Conservation (phyloP, 1,140 invertebrate genomes). For the Caerostris darwini region DNA sequence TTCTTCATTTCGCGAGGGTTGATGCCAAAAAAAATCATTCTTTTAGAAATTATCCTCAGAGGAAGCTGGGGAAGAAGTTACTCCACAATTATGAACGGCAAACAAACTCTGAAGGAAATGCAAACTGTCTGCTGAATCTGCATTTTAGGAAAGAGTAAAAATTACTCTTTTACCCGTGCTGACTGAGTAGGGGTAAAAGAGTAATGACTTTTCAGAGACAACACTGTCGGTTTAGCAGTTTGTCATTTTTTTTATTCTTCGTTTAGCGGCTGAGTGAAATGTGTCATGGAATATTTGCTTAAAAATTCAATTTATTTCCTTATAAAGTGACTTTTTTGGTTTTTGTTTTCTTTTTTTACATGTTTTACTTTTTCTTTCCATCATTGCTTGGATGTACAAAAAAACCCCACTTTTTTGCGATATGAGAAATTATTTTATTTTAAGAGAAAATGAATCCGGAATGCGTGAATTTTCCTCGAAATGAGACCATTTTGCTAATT, state of each 20-base stretch:
- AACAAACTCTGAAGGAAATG: background rate
- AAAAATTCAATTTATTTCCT: constrained; percentile 43
- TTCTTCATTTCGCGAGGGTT: background rate
- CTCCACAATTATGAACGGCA: constrained; percentile 30
- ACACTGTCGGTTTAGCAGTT: background rate
- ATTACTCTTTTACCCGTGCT: background rate
- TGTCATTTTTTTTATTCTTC: background rate
- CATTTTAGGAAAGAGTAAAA: constrained; percentile 3
- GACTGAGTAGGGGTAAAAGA: constrained; percentile 9
- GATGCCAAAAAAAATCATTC: background rate
- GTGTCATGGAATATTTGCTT: constrained; percentile 39
- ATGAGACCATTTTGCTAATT: too few species aligned
- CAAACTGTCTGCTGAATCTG: constrained; percentile 15
- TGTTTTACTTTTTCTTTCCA: too few species aligned
- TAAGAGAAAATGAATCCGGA: too few species aligned
- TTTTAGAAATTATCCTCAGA: background rate
- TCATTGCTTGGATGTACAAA: too few species aligned
- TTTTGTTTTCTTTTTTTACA: too few species aligned
- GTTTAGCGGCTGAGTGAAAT: background rate
- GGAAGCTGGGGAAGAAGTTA: background rate
- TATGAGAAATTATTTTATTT: too few species aligned
- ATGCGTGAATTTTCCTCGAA: too few species aligned
- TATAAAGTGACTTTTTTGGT: constrained; percentile 14
- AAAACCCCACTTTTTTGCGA: too few species aligned
- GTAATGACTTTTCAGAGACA: constrained; percentile 36